Conservation (phyloP, 2,888 invertebrate species). For the Phyllotreta cruciferae region DNA sequence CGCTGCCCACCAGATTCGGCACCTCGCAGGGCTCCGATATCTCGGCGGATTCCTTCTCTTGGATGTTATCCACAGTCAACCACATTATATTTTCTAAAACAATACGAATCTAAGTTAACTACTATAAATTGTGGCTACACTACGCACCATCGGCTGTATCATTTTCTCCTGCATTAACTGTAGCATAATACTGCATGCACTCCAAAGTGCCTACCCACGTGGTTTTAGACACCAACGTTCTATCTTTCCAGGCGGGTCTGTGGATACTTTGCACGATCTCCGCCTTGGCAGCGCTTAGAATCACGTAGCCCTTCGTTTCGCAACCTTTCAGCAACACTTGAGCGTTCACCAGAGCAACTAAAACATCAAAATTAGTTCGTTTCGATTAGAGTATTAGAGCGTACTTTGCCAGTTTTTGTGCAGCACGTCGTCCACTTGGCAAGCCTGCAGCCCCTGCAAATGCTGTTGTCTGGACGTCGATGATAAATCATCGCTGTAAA, state of each 20-base stretch:
- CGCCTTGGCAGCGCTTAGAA: constrained; percentile 95
- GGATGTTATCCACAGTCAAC: constrained; percentile 93
- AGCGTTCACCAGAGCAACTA: constrained; percentile 89
- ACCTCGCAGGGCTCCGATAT: constrained; percentile 79
- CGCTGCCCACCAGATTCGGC: constrained; percentile 89
- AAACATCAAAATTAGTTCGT: constrained; percentile 39
- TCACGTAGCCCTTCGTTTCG: constrained; percentile 96
- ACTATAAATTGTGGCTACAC: neutral
- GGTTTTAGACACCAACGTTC: constrained; percentile 88
- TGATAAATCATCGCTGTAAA: constrained; percentile 93
- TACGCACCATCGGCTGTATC: constrained; percentile 61
- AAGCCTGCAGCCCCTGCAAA: constrained; percentile 84
- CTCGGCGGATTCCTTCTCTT: constrained; percentile 79
- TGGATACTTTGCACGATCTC: constrained; percentile 88
- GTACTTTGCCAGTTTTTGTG: constrained; percentile 94
- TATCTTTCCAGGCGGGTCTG: constrained; percentile 86
- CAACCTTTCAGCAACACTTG: constrained; percentile 95
- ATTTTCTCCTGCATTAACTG: constrained; percentile 83
- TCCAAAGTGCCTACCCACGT: constrained; percentile 95
- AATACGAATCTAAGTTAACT: constrained; percentile 8
- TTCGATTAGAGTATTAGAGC: constrained; percentile 44
- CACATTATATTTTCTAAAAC: constrained; percentile 89
- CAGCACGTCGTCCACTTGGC: constrained; percentile 88
- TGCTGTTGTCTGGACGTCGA: constrained; percentile 77
- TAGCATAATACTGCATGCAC: constrained; percentile 99